Base-by-base conservation (phyloP, 2,113 vertebrate genomes). In the Odobenus rosmarus region DNA sequence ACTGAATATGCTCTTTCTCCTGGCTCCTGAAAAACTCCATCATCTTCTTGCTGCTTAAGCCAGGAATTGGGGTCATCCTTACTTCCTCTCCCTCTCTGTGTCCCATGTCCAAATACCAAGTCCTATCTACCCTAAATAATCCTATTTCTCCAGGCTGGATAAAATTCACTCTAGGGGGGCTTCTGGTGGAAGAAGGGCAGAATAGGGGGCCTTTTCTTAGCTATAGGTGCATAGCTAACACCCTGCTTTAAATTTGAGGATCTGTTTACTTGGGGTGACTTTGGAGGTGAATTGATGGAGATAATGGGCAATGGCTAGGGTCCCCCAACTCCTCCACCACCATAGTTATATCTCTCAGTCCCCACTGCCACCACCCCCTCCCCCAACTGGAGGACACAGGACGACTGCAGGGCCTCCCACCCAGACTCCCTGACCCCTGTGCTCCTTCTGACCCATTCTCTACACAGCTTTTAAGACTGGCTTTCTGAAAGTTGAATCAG, bases 321-420 rank as follows among this genome's bases (percentile, higher is more conserved):
- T 77, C 3, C 46, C 46, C 21, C 28, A 79, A 14, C 33, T 14
- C 16, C 19, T 90, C 11, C 24, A 24, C 26, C 11, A 53, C n/a
- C n/a, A n/a, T 31, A 16, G 13, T 49, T 46, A 57, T 23, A 88
- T 84, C 36, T 89, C 21, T 77, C 12, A 49, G 23, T 59, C 42
- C 51, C 74, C 26, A 18, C 21, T 36, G 46, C 42, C 42, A 31
- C 26, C 14, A 15, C 6, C 24, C 26, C 14, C 21, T 0, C 1
- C 1, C 2, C 6, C 7, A 42, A 28, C 6, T 0, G 1, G 12
- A n/a, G 23, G 53, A 49, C 19, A 1, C 19, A 12, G 18, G 18
- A 71, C 2, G 15, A 23, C 26, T 26, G 0, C 23, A 7, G 15
- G 4, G 16, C n/a, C 19, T 74, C 28, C 39, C 2, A 42, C 12